These are phyloP conservation scores for Glossophaga mutica DNA, from an alignment of 2,797 vertebrate genomes.

Conservation along the genomic window DNA sequence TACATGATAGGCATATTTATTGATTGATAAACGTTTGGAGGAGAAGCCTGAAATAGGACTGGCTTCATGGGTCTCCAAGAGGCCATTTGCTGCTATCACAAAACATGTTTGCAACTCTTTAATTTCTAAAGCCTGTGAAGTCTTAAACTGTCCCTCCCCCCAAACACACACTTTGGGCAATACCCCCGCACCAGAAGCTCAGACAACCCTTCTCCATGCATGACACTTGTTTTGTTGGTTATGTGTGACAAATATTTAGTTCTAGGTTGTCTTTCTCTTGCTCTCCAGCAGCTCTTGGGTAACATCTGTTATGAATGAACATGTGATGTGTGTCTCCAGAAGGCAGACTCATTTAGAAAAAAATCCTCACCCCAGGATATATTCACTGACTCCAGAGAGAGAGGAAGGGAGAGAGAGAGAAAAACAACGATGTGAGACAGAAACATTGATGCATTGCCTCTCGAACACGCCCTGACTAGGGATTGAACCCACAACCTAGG, in stretches of 20 bases:
- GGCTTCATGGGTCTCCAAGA: slow-evolving; percentile 1
- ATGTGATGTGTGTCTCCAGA: neutral
- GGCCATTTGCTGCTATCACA: slow-evolving; percentile 19
- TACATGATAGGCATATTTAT: slow-evolving; percentile 19
- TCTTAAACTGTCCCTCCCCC: neutral
- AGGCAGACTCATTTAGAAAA: neutral
- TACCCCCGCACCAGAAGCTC: neutral
- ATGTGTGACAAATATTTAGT: neutral
- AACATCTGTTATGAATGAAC: neutral
- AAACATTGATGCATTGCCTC: neutral
- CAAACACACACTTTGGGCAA: neutral
- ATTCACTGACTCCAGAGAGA: neutral
- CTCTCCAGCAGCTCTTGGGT: neutral
- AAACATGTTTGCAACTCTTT: neutral
- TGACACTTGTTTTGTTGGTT: neutral
- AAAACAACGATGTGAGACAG: neutral
- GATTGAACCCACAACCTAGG: neutral
- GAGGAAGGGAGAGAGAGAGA: neutral
- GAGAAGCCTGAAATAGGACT: slow-evolving; percentile 4
- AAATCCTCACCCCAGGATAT: neutral
- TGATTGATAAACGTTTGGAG: slow-evolving; percentile 35
- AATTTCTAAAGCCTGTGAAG: neutral
- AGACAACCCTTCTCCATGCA: neutral
- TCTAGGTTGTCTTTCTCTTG: neutral
- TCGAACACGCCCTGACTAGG: neutral